These are phyloP conservation scores for Amphiprion clarkii DNA, from an alignment of 2,797 vertebrate genomes.

Conservation along the genomic window DNA sequence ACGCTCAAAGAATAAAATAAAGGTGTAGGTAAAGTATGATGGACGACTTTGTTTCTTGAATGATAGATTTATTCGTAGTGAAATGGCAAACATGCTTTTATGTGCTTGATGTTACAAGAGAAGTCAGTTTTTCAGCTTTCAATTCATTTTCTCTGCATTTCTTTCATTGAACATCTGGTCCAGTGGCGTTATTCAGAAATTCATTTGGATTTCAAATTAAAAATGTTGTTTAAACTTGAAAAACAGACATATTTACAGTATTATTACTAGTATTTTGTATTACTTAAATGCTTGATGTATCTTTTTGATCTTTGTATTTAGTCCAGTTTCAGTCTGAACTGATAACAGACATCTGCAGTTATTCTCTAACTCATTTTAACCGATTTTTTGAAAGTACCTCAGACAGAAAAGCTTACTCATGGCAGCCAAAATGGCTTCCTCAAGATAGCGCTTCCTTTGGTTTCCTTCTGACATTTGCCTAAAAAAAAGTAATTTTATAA, in stretches of 20 bases:
- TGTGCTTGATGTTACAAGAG: background rate
- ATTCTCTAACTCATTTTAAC: background rate
- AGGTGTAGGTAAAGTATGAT: slow-evolving; percentile 67
- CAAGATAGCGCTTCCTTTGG: slow-evolving; percentile 59
- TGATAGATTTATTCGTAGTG: background rate
- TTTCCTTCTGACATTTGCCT: slow-evolving; percentile 22
- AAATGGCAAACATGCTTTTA: background rate
- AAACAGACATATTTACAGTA: background rate
- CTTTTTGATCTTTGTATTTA: background rate
- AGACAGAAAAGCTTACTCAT: slow-evolving; percentile 84
- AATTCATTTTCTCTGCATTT: slow-evolving; percentile 1
- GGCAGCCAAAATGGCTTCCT: slow-evolving; percentile 83
- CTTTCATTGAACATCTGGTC: background rate
- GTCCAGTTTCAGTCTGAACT: background rate
- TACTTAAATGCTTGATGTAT: background rate
- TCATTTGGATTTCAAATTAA: background rate
- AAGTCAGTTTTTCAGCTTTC: background rate
- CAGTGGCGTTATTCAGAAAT: background rate
- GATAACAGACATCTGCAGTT: background rate
- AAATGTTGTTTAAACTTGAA: background rate
- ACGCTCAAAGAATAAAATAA: background rate
- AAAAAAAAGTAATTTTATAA: slow-evolving; percentile 7
- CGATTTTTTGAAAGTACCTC: background rate
- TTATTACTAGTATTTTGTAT: background rate
- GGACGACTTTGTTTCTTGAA: background rate